Conservation (phyloP, 2,113 vertebrate genomes). For the Cariama cristata region DNA sequence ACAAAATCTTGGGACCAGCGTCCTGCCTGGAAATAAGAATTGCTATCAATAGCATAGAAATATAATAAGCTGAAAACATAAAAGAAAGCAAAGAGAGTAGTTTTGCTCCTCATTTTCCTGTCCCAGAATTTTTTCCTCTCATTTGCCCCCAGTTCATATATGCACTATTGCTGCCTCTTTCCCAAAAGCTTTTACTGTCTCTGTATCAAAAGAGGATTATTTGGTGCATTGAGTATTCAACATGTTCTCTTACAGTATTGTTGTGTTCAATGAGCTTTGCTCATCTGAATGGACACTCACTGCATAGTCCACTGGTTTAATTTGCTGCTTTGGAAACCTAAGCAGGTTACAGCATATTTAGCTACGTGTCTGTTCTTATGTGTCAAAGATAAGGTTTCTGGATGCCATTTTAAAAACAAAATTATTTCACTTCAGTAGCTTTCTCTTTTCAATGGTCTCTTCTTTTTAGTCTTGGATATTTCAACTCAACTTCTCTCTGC, state of each 20-base stretch:
- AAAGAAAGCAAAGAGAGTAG: neutral
- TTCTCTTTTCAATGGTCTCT: conserved; percentile 38
- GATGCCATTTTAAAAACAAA: conserved; percentile 58
- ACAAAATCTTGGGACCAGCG: neutral
- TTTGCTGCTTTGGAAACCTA: conserved; percentile 60
- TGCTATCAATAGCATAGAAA: neutral
- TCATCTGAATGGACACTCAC: conserved; percentile 70
- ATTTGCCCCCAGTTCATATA: neutral
- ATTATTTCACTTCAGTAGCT: conserved; percentile 55
- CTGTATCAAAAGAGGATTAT: conserved; percentile 58
- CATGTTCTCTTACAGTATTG: conserved; percentile 44
- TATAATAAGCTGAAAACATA: neutral
- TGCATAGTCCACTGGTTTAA: conserved; percentile 71
- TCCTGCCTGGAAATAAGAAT: neutral
- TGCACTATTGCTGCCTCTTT: neutral
- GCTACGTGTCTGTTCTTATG: conserved; percentile 47
- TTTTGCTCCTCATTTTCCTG: neutral
- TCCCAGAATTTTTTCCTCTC: neutral
- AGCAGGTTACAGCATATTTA: conserved; percentile 60
- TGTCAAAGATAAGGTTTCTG: conserved; percentile 60
- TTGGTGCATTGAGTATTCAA: conserved; percentile 62
- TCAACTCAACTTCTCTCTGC: neutral
- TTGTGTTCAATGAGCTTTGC: conserved; percentile 70
- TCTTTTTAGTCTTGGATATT: conserved; percentile 6
- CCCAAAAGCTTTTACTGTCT: conserved; percentile 7